Evolutionary conservation across 2,113 vertebrate genomes (phyloP).

Genomic region (Pseudorasbora parva): DNA sequence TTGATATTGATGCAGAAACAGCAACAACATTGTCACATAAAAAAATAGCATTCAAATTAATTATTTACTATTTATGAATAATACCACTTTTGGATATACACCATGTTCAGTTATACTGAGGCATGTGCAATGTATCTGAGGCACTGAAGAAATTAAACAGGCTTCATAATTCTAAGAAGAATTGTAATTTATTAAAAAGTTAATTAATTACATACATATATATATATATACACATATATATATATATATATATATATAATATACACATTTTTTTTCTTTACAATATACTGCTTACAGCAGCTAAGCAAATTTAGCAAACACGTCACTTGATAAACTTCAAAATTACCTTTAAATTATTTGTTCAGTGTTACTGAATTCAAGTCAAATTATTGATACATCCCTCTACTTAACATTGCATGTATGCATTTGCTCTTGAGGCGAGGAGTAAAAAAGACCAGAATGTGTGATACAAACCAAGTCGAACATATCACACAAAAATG

Average conservation of each 20-base stretch:
- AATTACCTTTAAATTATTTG: not conserved
- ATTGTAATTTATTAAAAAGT: constrained; percentile 14
- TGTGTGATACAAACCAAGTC: not conserved
- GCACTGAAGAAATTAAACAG: not conserved
- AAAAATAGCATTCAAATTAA: not conserved
- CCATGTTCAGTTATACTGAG: not conserved
- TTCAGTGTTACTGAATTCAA: not conserved
- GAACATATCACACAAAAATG: not conserved
- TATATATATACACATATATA: too few relatives aligned
- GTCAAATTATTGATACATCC: not conserved
- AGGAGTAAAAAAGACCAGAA: not conserved
- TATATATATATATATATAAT: too few relatives aligned
- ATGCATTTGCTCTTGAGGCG: not conserved
- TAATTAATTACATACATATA: not conserved
- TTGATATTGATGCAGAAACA: not conserved
- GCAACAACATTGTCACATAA: not conserved
- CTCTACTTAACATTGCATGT: not conserved
- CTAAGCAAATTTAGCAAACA: constrained; percentile 20
- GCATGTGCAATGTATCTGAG: not conserved
- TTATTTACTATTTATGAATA: not conserved
- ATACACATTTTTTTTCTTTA: constrained; percentile 12
- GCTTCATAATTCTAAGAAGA: not conserved
- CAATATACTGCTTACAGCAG: constrained; percentile 13
- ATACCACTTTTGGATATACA: not conserved
- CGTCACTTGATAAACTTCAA: not conserved